Conservation (phyloP, 2,888 invertebrate genomes). For the Holacanthella duospinosa region DNA sequence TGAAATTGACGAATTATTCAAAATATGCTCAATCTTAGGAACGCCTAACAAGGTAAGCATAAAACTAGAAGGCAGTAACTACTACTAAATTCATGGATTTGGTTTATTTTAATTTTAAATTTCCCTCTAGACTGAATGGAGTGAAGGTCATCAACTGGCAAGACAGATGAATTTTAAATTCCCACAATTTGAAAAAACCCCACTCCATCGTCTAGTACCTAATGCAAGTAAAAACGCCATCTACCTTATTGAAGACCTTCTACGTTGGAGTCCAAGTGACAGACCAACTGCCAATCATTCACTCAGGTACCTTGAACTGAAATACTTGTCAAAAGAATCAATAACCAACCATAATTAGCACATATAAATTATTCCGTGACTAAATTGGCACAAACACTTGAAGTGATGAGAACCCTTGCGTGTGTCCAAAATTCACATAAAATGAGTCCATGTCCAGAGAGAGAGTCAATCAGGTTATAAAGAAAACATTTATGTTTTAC, state of each 20-base stretch:
- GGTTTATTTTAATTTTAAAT: not conserved
- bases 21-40: conserved; percentile 83
- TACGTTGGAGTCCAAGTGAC: conserved; percentile 84
- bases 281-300: conserved; percentile 84
- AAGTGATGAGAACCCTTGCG: not conserved
- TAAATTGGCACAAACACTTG: too few relatives aligned
- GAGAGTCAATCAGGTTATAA: not conserved
- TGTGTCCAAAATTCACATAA: not conserved
- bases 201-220: conserved; percentile 66
- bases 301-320: conserved; percentile 51
- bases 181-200: conserved; percentile 74
- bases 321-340: too few relatives aligned
- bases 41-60: conserved; percentile 68
- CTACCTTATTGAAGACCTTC: conserved; percentile 68
- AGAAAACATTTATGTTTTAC: too few relatives aligned
- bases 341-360: too few relatives aligned
- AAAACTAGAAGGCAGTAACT: not conserved
- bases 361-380: too few relatives aligned
- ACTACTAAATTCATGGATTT: not conserved
- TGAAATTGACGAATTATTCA: conserved; percentile 92
- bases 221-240: conserved; percentile 74
- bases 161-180: conserved; percentile 91
- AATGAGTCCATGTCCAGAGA: not conserved
- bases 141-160: conserved; percentile 86
- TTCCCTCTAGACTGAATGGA: conserved; percentile 58